Conservation (phyloP, 2,797 vertebrate species). For the Cyclura pinguis region DNA sequence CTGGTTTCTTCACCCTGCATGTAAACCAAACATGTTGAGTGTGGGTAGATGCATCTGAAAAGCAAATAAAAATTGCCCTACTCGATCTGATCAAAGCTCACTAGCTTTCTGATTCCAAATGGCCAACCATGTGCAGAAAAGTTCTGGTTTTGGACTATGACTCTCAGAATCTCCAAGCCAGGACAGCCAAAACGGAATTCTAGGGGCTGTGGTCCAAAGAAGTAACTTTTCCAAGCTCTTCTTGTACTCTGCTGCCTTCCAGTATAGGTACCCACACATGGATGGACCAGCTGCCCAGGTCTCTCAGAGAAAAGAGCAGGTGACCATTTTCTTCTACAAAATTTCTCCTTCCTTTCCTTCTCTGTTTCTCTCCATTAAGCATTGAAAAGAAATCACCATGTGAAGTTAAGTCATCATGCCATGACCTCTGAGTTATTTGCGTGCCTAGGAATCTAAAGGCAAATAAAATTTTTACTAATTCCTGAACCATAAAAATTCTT, state of each 20-base stretch:
- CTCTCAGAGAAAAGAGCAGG: background rate
- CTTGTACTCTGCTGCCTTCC: no score
- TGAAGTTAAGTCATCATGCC: background rate
- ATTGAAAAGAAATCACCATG: background rate
- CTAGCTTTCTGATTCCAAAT: no score
- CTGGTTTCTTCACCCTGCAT: no score
- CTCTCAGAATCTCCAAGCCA: background rate
- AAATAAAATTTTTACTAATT: conserved; percentile 58
- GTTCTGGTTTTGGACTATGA: background rate
- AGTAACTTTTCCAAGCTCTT: no score
- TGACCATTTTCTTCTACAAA: background rate
- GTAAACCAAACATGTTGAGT: no score
- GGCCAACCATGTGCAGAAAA: no score
- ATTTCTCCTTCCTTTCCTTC: fast-evolving
- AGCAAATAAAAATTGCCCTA: no score
- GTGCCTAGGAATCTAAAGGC: conserved; percentile 50
- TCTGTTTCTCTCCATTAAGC: background rate
- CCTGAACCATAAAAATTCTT: conserved; percentile 58
- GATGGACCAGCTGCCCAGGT: background rate
- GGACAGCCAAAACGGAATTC: background rate
- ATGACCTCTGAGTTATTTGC: conserved; percentile 48
- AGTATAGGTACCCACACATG: no score
- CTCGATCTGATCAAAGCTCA: no score
- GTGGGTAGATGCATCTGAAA: no score
- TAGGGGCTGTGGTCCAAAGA: no score